These are phyloP conservation scores for Scolanthus callimorphus DNA, from an alignment of 92 coral and sea anemone species.

Conservation along the genomic window DNA sequence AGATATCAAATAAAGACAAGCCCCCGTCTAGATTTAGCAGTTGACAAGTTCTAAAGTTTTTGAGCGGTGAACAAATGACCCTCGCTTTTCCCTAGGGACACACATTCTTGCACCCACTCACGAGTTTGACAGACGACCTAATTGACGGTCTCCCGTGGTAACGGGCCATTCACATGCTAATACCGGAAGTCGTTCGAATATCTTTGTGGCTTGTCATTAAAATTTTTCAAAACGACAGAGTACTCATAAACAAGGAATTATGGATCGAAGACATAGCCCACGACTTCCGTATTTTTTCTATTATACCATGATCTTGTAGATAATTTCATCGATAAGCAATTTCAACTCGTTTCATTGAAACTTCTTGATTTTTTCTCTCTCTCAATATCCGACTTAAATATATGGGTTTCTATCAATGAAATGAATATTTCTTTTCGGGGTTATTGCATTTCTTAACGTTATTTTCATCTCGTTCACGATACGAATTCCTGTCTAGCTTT, in stretches of 20 bases:
- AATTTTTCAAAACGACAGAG: too few relatives aligned
- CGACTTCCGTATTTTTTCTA: not conserved
- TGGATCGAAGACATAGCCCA: not conserved
- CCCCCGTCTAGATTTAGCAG: slow-evolving; percentile 28
- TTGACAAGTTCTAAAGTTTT: slow-evolving; percentile 25
- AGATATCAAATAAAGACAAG: slow-evolving; percentile 30
- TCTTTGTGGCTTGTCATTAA: slow-evolving; percentile 2
- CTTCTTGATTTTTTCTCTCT: too few relatives aligned
- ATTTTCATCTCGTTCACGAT: too few relatives aligned
- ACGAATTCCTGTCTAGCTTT: too few relatives aligned
- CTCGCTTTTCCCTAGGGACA: slow-evolving; percentile 43
- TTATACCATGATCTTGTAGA: not conserved
- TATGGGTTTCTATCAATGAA: too few relatives aligned
- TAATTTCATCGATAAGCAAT: too few relatives aligned
- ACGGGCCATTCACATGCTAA: slow-evolving; percentile 79
- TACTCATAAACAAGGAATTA: too few relatives aligned
- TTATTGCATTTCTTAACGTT: too few relatives aligned
- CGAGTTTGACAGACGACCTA: slow-evolving; percentile 61
- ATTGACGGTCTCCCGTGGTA: slow-evolving; percentile 81
- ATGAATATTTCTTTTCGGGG: too few relatives aligned
- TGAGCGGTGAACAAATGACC: slow-evolving; percentile 39
- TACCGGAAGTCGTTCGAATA: slow-evolving; percentile 63
- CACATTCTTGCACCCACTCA: slow-evolving; percentile 38
- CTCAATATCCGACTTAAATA: too few relatives aligned
- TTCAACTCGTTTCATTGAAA: too few relatives aligned